phyloP scores from a whole-genome alignment of 23 tunicate species.

The Oikopleura albicans region DNA sequence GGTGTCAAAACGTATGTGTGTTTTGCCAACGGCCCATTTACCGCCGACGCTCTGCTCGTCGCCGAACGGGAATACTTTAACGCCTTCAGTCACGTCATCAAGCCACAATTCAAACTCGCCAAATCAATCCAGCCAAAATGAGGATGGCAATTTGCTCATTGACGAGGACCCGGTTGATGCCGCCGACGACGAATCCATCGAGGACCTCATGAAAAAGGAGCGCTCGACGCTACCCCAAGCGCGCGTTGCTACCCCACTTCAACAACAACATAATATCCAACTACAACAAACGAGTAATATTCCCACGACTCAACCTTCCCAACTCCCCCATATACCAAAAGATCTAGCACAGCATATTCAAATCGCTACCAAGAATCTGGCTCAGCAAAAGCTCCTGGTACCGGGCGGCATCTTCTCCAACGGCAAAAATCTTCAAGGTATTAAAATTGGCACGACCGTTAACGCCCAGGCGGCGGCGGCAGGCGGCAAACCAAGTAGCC shows the following conservation, averaged over 20 bases:
- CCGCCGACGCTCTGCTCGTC: neutral
- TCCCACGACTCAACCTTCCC: neutral
- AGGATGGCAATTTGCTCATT: neutral
- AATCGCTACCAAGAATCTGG: neutral
- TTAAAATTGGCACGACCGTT: too few relatives aligned
- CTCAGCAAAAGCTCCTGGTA: neutral
- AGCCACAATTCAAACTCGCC: neutral
- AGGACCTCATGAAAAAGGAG: neutral
- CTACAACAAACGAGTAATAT: neutral
- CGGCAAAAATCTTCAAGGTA: neutral
- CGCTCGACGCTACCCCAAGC: too few relatives aligned
- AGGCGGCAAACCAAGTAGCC: too few relatives aligned
- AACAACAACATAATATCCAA: too few relatives aligned
- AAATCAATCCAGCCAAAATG: slow-evolving; percentile 13
- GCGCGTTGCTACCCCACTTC: too few relatives aligned
- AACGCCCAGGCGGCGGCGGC: too few relatives aligned
- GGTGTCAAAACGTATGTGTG: neutral
- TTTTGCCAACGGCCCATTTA: neutral
- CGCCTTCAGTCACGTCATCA: slow-evolving; percentile 1
- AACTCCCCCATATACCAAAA: slow-evolving; percentile 2
- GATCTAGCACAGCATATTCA: slow-evolving; percentile 4
- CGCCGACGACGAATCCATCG: neutral
- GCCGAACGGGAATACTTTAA: neutral
- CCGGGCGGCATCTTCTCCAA: neutral
- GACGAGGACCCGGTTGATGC: neutral